Evolutionary conservation across 2,797 vertebrate genomes (phyloP), one percentile per base, ranked within the genome.

Genomic region (Pempheris klunzingeri): DNA sequence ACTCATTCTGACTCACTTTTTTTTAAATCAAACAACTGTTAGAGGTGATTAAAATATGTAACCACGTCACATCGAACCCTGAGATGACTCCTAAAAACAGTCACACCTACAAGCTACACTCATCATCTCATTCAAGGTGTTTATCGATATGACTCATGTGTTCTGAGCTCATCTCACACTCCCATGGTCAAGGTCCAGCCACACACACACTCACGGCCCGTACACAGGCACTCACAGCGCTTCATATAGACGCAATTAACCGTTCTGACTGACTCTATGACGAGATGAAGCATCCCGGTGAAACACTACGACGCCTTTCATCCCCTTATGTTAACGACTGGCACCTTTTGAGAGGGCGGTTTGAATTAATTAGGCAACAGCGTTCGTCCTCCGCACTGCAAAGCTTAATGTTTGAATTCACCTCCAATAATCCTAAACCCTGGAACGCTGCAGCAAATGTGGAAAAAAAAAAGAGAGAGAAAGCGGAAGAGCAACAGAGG

Each of bases 111-210:
- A 59, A 15, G n/a, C 14, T 20, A 28, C 44, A 44, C 8, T 8
- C 36, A 8, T 41, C 49, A 5, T 49, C 34, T 57, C 24, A 54
- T 38, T 69, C 20, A 69, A 55, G 30, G 28, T 17, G n/a, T 52
- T 32, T 10, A 28, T 32, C 22, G 2, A 9, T 8, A 38, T 57
- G 47, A 44, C 34, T 58, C 53, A 54, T n/a, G 20, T 22, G 11
- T 50, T 69, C 24, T 63, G 53, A 63, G 54, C 34, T 34, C 3
- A 36, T 38, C 61, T 57, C 70, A 38, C 26, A 7, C 26, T 26
- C 50, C 28, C 32, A 59, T 17, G 17, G 38, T 28, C 17, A 17
- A 20, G 13, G 36, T 22, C n/a, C 47, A 41, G 39, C 2, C 32
- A 50, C 49, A 41, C 49, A 18, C 5, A 22, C 13, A 17, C 50